Conservation (phyloP, 1,140 invertebrate species). For the Forficula auricularia region DNA sequence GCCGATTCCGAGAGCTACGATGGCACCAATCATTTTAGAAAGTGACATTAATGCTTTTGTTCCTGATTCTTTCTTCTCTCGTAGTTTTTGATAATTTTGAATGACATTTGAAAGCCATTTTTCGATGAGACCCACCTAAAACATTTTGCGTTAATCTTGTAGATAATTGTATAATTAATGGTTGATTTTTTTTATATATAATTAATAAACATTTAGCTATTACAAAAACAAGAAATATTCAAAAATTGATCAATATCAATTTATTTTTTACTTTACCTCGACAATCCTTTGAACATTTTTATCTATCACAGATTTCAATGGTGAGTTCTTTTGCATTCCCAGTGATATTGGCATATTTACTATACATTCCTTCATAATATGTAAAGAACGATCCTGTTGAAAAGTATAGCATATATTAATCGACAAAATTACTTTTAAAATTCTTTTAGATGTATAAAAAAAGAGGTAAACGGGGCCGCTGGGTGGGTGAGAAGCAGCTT, state of each 20-base stretch:
- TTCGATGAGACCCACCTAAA: constrained; percentile 54
- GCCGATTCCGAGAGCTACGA: constrained; percentile 47
- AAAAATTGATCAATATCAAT: too few relatives aligned
- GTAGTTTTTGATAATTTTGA: constrained; percentile 29
- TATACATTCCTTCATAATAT: constrained; percentile 63
- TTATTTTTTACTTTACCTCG: constrained; percentile 11
- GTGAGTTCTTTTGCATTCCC: constrained; percentile 62
- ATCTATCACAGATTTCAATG: constrained; percentile 50
- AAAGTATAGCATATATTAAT: neutral
- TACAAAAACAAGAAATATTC: too few relatives aligned
- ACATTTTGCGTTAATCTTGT: constrained; percentile 10
- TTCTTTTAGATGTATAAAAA: neutral
- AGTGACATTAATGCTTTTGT: constrained; percentile 55
- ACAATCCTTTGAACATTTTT: constrained; percentile 23
- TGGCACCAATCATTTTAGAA: constrained; percentile 54
- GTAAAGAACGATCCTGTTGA: constrained; percentile 39
- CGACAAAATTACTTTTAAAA: neutral
- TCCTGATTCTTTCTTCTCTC: constrained; percentile 27
- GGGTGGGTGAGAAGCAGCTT: constrained; percentile 6
- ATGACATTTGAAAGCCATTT: constrained; percentile 65
- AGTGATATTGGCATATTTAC: constrained; percentile 62
- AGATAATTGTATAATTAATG: neutral
- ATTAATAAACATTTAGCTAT: too few relatives aligned
- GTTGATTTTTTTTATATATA: neutral
- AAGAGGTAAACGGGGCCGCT: neutral